These are phyloP conservation scores for Ichneumoninae sp. DNA, from an alignment of 2,888 invertebrate genomes.

Conservation along the genomic window DNA sequence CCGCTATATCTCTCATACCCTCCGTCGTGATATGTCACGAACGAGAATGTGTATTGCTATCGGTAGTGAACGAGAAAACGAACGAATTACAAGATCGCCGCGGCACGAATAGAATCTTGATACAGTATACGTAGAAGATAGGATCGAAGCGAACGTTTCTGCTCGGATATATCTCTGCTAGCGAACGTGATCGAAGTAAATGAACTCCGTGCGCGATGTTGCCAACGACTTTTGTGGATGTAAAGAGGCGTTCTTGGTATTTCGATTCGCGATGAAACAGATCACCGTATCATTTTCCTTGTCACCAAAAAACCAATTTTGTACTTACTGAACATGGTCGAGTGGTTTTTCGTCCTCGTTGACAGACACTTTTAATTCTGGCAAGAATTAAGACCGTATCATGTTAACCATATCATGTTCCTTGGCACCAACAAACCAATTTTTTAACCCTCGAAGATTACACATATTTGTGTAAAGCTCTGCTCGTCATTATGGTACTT, in stretches of 20 bases:
- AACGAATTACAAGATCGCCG: constrained; percentile 43
- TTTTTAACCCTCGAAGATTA: not conserved
- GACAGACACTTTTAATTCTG: too few relatives aligned
- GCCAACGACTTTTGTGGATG: not conserved
- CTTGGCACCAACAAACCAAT: not conserved
- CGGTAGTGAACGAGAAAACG: constrained; percentile 43
- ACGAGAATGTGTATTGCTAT: constrained; percentile 68
- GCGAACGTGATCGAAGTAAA: constrained; percentile 28
- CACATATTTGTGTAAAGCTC: not conserved
- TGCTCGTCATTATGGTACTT: not conserved
- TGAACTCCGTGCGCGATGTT: constrained; percentile 11
- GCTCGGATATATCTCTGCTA: constrained; percentile 3
- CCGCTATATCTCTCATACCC: constrained; percentile 22
- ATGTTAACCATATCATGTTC: not conserved
- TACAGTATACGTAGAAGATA: constrained; percentile 23
- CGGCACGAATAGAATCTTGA: constrained; percentile 40
- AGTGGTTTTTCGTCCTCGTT: too few relatives aligned
- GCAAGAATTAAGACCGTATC: too few relatives aligned
- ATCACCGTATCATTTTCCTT: not conserved
- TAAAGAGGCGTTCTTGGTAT: not conserved
- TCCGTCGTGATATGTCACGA: constrained; percentile 80
- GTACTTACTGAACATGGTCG: too few relatives aligned
- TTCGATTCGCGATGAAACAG: not conserved
- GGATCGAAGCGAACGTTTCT: constrained; percentile 17
- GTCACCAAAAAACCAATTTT: not conserved